Conservation (phyloP, 1,140 invertebrate species). For the Polyergus mexicanus region DNA sequence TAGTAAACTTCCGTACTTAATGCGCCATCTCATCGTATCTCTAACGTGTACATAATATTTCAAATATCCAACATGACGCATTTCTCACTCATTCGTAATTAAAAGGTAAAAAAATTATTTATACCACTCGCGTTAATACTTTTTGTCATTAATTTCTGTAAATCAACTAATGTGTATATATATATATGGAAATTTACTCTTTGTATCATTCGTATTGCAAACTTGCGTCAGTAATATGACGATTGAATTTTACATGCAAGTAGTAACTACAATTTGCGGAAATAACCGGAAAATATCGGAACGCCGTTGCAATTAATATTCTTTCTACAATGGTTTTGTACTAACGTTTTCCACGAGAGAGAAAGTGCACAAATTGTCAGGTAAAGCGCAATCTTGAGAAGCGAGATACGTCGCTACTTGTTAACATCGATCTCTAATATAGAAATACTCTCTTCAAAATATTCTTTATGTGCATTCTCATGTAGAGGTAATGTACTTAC, state of each 20-base stretch:
- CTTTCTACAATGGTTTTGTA: constrained; percentile 48
- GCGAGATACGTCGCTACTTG: constrained; percentile 29
- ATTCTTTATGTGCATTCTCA: constrained; percentile 48
- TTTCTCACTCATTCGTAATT: background rate
- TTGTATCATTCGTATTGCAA: constrained; percentile 22
- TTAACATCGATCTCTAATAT: constrained; percentile 59
- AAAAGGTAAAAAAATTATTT: background rate
- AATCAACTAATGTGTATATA: background rate
- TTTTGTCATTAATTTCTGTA: background rate
- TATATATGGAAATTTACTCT: constrained; percentile 46
- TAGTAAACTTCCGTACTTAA: constrained; percentile 54
- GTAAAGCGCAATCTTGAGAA: constrained; percentile 51
- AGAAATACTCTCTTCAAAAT: constrained; percentile 62
- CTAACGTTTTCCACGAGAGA: constrained; percentile 12
- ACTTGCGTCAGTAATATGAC: constrained; percentile 6
- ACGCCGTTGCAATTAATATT: constrained; percentile 22
- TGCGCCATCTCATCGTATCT: background rate
- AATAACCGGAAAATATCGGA: background rate
- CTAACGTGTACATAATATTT: background rate
- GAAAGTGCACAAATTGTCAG: constrained; percentile 29
- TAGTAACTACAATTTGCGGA: constrained; percentile 33
- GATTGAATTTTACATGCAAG: constrained; percentile 34
- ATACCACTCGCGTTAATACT: background rate
- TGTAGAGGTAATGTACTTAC: constrained; percentile 61
- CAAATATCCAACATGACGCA: background rate